Percentiles rank a stretch among this genome's conserved stretches.
These are phyloP conservation scores for Odobenus rosmarus DNA, from an alignment of 2,113 vertebrate species.

Conservation along the genomic window DNA sequence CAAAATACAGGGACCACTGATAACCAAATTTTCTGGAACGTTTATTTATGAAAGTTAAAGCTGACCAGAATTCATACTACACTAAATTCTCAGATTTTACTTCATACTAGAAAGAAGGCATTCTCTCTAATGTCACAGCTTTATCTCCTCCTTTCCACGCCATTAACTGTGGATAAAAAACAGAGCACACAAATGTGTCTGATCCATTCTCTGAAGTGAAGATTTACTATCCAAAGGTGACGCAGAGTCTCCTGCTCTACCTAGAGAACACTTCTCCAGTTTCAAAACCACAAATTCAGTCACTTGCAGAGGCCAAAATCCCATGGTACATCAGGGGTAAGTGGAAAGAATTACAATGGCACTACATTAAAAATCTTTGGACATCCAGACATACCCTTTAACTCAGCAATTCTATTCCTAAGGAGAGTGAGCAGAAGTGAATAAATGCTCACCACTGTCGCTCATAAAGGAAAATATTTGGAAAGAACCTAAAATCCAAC, in stretches of 20 bases:
- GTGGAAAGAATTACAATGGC: neutral
- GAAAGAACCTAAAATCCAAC: neutral
- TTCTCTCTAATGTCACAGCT: neutral
- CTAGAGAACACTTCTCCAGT: neutral
- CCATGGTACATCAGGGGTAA: neutral
- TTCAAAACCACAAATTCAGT: neutral
- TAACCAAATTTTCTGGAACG: neutral
- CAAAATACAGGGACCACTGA: neutral
- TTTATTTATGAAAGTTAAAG: neutral
- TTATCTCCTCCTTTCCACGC: neutral
- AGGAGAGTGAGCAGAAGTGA: neutral
- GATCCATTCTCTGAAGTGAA: neutral
- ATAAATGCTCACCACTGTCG: neutral
- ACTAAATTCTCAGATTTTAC: neutral
- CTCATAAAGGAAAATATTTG: neutral
- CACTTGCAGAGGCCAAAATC: neutral
- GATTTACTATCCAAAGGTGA: neutral
- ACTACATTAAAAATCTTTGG: neutral
- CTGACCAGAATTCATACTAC: neutral
- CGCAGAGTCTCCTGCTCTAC: neutral
- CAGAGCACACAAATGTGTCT: neutral
- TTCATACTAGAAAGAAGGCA: neutral
- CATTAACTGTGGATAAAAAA: constrained; percentile 18
- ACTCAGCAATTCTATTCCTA: neutral
- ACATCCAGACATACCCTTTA: neutral